Conservation (phyloP, 2,888 invertebrate species). For the Carpatolechia fugitivella region DNA sequence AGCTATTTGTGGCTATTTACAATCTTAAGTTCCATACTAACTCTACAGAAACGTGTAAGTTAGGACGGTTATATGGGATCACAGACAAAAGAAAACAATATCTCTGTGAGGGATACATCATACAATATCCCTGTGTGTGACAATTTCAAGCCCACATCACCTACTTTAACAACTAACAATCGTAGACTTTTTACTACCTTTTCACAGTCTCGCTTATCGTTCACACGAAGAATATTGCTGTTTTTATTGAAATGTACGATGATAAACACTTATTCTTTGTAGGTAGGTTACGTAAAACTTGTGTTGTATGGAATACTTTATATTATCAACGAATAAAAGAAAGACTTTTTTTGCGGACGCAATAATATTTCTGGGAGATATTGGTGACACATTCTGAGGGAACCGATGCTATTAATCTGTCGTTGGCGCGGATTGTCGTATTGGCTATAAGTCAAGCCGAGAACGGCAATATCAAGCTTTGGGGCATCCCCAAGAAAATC, state of each 20-base stretch:
- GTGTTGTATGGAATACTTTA: too few species aligned
- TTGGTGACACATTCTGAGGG: constrained; percentile 25
- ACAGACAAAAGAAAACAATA: too few species aligned
- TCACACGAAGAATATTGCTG: constrained; percentile 14
- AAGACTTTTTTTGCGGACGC: constrained; percentile 19
- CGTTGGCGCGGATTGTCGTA: constrained; percentile 27
- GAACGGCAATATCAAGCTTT: not conserved
- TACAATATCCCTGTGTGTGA: too few species aligned
- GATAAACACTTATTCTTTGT: not conserved
- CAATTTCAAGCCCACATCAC: too few species aligned
- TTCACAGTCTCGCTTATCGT: constrained; percentile 17
- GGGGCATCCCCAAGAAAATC: not conserved
- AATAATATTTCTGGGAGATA: constrained; percentile 33
- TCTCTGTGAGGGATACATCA: too few species aligned
- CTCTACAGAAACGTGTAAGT: too few species aligned
- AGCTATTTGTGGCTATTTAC: not conserved
- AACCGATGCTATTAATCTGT: constrained; percentile 33
- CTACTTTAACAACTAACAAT: too few species aligned
- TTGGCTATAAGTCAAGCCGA: not conserved
- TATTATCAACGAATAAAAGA: too few species aligned
- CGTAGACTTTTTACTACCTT: constrained; percentile 12
- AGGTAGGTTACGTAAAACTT: too few species aligned
- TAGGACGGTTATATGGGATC: too few species aligned
- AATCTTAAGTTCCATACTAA: not conserved
- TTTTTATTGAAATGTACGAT: constrained; percentile 14